A percentile compares a stretch with the other conserved stretches of the same genome.
These are phyloP conservation scores for Pempheris klunzingeri DNA, from an alignment of 2,797 vertebrate genomes.

Conservation along the genomic window DNA sequence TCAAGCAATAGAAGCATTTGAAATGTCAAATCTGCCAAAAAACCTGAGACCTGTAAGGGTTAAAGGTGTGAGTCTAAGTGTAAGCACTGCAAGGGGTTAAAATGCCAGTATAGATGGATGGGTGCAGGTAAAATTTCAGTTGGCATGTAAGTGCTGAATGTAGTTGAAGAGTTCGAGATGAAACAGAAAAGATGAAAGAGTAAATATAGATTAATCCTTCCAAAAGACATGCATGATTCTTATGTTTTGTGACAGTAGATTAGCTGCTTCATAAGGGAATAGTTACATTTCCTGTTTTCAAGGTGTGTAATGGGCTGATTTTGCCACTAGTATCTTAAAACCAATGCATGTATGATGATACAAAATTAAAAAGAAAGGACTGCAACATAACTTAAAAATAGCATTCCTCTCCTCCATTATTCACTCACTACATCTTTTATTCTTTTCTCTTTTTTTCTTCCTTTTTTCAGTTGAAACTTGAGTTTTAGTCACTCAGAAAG, in stretches of 20 bases:
- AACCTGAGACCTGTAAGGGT: constrained; percentile 26
- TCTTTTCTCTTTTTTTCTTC: constrained; percentile 1
- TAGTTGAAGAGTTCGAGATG: background rate
- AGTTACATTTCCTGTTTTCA: background rate
- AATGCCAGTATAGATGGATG: background rate
- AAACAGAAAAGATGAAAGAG: too few species aligned
- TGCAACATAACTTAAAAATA: constrained; percentile 34
- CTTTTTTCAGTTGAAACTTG: constrained; percentile 23
- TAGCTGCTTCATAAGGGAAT: background rate
- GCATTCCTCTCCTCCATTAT: constrained; percentile 37
- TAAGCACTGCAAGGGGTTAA: background rate
- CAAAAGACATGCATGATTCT: too few species aligned
- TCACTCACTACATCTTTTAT: constrained; percentile 19
- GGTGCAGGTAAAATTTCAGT: background rate
- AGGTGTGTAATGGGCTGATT: background rate
- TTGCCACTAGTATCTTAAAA: background rate
- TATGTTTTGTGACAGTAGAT: background rate
- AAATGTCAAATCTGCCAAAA: constrained; percentile 12
- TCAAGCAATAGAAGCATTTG: constrained; percentile 11
- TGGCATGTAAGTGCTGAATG: background rate
- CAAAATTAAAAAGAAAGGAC: constrained; percentile 14
- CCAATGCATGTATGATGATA: constrained; percentile 13
- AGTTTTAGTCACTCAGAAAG: constrained; percentile 46
- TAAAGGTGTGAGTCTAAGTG: constrained; percentile 2
- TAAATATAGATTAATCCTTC: too few species aligned